Conservation (phyloP, 2,797 vertebrate genomes). For the Hyperoplus immaculatus region DNA sequence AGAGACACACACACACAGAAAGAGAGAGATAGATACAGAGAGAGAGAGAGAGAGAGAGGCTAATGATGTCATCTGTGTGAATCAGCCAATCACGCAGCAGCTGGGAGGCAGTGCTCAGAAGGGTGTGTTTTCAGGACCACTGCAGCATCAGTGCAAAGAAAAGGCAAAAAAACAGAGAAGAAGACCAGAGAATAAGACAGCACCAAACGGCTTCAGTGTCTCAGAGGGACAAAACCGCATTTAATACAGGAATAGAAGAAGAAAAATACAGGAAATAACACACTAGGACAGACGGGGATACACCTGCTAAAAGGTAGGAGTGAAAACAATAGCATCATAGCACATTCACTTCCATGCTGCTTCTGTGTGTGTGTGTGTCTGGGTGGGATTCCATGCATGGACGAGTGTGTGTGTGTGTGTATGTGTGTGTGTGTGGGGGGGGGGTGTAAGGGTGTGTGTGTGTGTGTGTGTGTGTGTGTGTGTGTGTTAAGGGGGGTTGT, state of each 20-base stretch:
- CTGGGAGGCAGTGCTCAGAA: slow-evolving; percentile 56
- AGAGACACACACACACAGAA: slow-evolving; percentile 48
- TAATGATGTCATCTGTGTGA: slow-evolving; percentile 75
- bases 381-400: slow-evolving; percentile 5
- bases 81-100: slow-evolving; percentile 71
- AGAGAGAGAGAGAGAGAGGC: slow-evolving; percentile 59
- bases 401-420: not conserved
- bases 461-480: slow-evolving; percentile 13
- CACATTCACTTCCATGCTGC: slow-evolving; percentile 27
- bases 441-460: not conserved
- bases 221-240: not conserved
- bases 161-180: not conserved
- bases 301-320: slow-evolving; percentile 68
- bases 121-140: slow-evolving; percentile 80
- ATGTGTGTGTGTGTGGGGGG: not conserved
- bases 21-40: slow-evolving; percentile 31
- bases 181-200: slow-evolving; percentile 18
- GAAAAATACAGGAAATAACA: not conserved
- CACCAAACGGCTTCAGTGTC: slow-evolving; percentile 4
- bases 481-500: not conserved
- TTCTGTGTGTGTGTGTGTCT: not conserved
- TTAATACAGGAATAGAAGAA: slow-evolving; percentile 6
- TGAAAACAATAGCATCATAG: slow-evolving; percentile 35
- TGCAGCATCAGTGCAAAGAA: slow-evolving; percentile 70
- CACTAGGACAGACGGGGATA: not conserved